Evolutionary conservation across 2,888 invertebrate species (phyloP).

Genomic region (Eucriotettix oculatus): DNA sequence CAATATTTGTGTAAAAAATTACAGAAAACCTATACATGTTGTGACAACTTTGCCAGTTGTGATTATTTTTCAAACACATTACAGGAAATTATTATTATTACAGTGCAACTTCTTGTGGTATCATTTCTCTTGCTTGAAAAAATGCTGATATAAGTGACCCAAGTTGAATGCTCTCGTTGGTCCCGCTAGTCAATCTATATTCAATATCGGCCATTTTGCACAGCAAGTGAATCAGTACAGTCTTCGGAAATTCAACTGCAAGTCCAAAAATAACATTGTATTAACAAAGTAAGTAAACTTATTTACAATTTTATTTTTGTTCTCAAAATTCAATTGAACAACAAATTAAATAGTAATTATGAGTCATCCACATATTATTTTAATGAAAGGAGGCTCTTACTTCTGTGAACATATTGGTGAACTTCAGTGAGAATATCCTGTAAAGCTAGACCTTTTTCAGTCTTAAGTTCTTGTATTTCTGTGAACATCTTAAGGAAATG

Average conservation of each 20-base stretch:
- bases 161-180: conserved; percentile 80
- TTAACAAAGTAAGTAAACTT: background rate
- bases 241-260: conserved; percentile 74
- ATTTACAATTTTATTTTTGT: background rate
- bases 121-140: conserved; percentile 50
- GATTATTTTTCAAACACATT: too few relatives aligned
- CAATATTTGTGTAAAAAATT: too few relatives aligned
- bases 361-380: too few relatives aligned
- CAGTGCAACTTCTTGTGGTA: conserved; percentile 14
- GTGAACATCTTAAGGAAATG: background rate
- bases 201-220: conserved; percentile 84
- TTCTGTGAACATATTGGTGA: conserved; percentile 70
- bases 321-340: background rate
- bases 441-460: conserved; percentile 78
- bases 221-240: conserved; percentile 58
- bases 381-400: conserved; percentile 30
- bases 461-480: conserved; percentile 72
- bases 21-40: too few relatives aligned
- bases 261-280: conserved; percentile 16
- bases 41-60: too few relatives aligned
- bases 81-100: too few relatives aligned
- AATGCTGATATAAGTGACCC: conserved; percentile 81
- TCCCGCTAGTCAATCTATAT: conserved; percentile 66
- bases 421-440: conserved; percentile 87
- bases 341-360: background rate